A percentile compares a stretch with the other conserved stretches of the same genome.
phyloP scores from a whole-genome alignment of 2,113 vertebrate genomes.

The Callaeas wilsoni region DNA sequence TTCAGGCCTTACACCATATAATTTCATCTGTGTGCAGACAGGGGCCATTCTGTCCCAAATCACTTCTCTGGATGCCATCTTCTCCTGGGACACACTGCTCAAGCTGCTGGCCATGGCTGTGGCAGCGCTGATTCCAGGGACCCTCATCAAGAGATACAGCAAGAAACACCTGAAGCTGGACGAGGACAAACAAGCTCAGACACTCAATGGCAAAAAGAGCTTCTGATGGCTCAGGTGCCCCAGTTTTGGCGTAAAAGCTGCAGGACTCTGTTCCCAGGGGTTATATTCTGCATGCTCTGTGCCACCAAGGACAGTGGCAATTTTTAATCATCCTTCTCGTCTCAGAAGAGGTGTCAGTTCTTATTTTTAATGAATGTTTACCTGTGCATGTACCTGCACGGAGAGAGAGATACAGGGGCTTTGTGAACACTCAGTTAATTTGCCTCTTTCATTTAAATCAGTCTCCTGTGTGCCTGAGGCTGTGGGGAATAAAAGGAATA shows the following conservation, averaged over 20 bases:
- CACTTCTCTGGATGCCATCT: slow-evolving; percentile 88
- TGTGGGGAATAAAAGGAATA: neutral
- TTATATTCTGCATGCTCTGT: neutral
- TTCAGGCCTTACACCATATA: slow-evolving; percentile 91
- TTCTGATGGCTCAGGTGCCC: slow-evolving; percentile 64
- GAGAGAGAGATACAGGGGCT: neutral
- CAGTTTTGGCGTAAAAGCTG: neutral
- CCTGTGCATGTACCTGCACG: neutral
- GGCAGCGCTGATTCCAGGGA: slow-evolving; percentile 84
- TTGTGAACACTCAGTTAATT: neutral
- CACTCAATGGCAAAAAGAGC: slow-evolving; percentile 71
- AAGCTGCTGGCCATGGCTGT: slow-evolving; percentile 89
- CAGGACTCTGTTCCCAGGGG: neutral
- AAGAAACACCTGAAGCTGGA: slow-evolving; percentile 73
- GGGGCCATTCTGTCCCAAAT: slow-evolving; percentile 92
- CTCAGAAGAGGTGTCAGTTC: neutral
- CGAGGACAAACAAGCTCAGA: slow-evolving; percentile 5
- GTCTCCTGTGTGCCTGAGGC: neutral
- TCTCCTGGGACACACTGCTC: slow-evolving; percentile 85
- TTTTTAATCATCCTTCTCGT: slow-evolving; percentile 4
- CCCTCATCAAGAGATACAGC: slow-evolving; percentile 84
- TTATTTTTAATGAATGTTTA: slow-evolving; percentile 18
- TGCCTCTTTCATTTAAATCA: neutral
- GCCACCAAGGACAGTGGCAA: neutral
- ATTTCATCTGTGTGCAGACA: slow-evolving; percentile 97